phyloP scores from a whole-genome alignment of 1,140 invertebrate genomes.

The Helicoverpa armigera region DNA sequence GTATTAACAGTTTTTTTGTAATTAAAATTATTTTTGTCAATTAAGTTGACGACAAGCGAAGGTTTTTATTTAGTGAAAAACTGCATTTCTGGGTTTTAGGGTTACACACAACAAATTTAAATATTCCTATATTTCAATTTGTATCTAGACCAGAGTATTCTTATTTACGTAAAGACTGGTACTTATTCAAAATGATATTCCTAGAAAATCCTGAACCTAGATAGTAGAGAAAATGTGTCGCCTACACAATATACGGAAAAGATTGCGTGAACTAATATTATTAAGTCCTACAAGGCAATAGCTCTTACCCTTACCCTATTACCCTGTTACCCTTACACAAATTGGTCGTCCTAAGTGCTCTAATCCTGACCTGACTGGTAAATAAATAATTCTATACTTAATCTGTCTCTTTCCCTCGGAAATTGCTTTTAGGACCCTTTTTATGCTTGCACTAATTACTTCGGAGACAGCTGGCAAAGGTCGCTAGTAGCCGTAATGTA shows the following conservation, averaged over 20 bases:
- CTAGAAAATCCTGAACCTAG: no score
- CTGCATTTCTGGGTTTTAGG: no score
- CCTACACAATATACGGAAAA: neutral
- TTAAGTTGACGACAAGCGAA: no score
- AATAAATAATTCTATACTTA: conserved; percentile 44
- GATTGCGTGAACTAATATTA: neutral
- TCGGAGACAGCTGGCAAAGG: conserved; percentile 24
- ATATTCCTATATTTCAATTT: no score
- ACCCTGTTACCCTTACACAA: neutral
- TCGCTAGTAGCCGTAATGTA: neutral
- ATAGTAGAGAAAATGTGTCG: neutral
- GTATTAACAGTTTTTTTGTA: no score
- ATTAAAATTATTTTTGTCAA: no score
- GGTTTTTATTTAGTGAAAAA: no score
- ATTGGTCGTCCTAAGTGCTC: conserved; percentile 35
- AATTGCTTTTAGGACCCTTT: conserved; percentile 43
- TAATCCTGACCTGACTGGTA: conserved; percentile 27
- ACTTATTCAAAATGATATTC: no score
- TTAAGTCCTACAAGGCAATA: conserved; percentile 26
- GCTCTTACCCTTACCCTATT: neutral
- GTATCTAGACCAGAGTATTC: no score
- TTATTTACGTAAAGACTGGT: no score
- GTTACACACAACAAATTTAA: no score
- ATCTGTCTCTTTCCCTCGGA: conserved; percentile 33
- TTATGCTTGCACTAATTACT: conserved; percentile 42